These are phyloP conservation scores for Hydraecia micacea DNA, from an alignment of 2,888 invertebrate genomes.

Conservation along the genomic window DNA sequence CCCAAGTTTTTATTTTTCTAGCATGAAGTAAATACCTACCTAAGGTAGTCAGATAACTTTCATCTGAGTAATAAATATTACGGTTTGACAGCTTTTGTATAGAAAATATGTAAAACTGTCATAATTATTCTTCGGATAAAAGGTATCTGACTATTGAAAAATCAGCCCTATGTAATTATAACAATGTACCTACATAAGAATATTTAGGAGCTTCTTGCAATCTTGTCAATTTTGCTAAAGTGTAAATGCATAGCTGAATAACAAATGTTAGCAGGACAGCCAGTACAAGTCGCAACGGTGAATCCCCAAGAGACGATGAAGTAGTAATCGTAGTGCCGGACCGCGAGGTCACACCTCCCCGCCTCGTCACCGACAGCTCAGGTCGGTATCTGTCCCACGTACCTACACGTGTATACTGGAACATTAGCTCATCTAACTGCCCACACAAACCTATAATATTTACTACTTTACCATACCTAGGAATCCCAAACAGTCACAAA, in stretches of 20 bases:
- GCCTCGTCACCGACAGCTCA: slow-evolving; percentile 92
- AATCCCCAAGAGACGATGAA: slow-evolving; percentile 86
- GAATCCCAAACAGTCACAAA: slow-evolving; percentile 15
- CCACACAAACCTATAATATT: slow-evolving; percentile 15
- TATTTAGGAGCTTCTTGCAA: slow-evolving; percentile 18
- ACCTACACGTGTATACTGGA: slow-evolving; percentile 22
- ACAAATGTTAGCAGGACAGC: slow-evolving; percentile 81
- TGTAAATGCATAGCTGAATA: slow-evolving; percentile 45
- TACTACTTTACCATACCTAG: slow-evolving; percentile 1
- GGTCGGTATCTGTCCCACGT: slow-evolving; percentile 83
- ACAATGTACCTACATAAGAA: slow-evolving; percentile 6
- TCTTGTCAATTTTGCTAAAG: slow-evolving; percentile 24
- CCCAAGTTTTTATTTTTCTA: not conserved
- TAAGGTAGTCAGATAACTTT: not conserved
- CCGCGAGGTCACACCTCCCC: slow-evolving; percentile 89
- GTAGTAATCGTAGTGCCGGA: slow-evolving; percentile 88
- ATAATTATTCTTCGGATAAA: not conserved
- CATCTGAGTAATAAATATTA: not conserved
- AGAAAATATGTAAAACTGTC: not conserved
- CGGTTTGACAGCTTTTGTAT: not conserved
- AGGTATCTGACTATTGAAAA: not conserved
- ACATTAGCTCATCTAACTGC: slow-evolving; percentile 23
- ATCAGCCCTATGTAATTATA: not conserved
- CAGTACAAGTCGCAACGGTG: slow-evolving; percentile 81
- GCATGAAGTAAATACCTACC: not conserved